These are phyloP conservation scores for Brachypodius melanocephalos DNA, from an alignment of 2,113 vertebrate genomes.

Conservation along the genomic window DNA sequence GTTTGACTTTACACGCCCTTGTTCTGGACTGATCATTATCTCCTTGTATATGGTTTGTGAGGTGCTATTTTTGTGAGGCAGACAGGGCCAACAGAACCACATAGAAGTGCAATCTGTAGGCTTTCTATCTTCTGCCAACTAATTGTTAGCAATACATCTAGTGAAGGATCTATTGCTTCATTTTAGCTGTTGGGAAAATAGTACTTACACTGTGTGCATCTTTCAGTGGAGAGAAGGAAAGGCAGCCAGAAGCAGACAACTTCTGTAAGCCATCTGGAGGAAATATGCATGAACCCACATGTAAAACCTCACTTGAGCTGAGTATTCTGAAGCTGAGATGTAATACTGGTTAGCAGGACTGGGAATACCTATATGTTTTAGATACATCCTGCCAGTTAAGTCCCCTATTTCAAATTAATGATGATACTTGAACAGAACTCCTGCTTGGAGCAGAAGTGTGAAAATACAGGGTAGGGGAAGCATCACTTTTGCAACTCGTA, in stretches of 20 bases:
- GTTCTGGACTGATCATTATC: slow-evolving; percentile 38
- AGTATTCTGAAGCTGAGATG: not conserved
- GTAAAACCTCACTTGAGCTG: fast-evolving
- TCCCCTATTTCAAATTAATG: not conserved
- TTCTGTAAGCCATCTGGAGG: not conserved
- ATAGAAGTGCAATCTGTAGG: not conserved
- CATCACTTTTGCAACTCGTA: not conserved
- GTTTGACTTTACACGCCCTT: slow-evolving; percentile 15
- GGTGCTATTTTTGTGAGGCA: not conserved
- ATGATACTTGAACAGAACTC: not conserved
- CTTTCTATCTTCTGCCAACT: not conserved
- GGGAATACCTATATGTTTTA: not conserved
- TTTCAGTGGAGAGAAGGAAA: not conserved
- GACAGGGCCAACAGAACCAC: not conserved
- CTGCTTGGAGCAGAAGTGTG: not conserved
- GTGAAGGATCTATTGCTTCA: not conserved
- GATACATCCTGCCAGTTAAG: not conserved
- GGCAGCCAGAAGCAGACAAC: not conserved
- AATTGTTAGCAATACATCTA: not conserved
- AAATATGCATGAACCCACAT: not conserved
- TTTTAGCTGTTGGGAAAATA: not conserved
- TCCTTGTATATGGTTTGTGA: not conserved
- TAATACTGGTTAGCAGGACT: not conserved
- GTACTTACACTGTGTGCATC: not conserved
- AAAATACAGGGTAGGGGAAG: not conserved